Evolutionary conservation across 2,888 invertebrate genomes (phyloP), one percentile per base, ranked within the genome.

Genomic region (Conops quadrifasciatus): DNA sequence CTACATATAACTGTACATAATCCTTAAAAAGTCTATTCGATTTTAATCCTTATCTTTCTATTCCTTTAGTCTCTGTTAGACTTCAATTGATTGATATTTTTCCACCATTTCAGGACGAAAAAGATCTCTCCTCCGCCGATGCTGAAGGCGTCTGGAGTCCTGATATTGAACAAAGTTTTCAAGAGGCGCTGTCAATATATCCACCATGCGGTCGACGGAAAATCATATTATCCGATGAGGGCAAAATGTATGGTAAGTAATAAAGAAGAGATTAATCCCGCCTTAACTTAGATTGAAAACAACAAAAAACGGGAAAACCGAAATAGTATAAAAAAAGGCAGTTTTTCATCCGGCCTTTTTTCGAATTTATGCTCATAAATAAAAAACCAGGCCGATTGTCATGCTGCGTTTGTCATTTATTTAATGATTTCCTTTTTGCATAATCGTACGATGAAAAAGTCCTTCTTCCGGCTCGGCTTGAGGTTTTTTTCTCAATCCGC

Each of bases 61-160:
- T 2, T 28, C 28, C n/a, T 2, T 13, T 15, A 7, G n/a, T 56
- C 9, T 26, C 11, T 28, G 11, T 28, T 16, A 9, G 7, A 58
- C 21, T 3, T 59, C 26, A n/a, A n/a, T n/a, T n/a, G n/a, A n/a
- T n/a, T n/a, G n/a, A n/a, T n/a, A n/a, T n/a, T n/a, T n/a, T n/a
- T n/a, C 72, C 71, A 51, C 11, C 74, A 75, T 83, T 82, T 2
- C 84, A 92, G 91, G 92, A 93, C 87, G 93, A 92, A 88, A 94
- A 95, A 89, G 95, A 95, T 87, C 89, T 95, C 87, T 94, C 95
- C 85, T 96, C 96, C 81, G 94, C 96, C 80, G 98, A 99, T 88
- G 98, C 98, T 80, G 99, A 99, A 88, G 99, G 99, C 81, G 99
- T 99, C 74, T 99, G 99, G 99, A 97, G 97, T 88, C 96, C 98